These are phyloP conservation scores for Drosophila villosipedis DNA, from an alignment of 2,888 invertebrate genomes.

Conservation along the genomic window DNA sequence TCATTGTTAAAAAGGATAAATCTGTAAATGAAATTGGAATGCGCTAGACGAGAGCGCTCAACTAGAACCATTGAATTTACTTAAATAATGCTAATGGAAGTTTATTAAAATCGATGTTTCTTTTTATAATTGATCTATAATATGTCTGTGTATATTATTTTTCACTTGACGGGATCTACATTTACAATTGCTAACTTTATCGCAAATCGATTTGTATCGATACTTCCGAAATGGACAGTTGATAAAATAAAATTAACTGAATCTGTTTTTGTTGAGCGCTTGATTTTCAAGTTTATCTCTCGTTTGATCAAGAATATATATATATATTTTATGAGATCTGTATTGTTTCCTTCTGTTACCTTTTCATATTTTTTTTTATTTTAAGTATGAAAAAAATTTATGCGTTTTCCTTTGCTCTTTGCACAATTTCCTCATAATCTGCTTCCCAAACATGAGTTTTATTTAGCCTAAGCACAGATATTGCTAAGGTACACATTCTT, in stretches of 20 bases:
- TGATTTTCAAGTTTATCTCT: no score
- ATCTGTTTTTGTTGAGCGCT: background rate
- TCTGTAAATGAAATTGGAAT: no score
- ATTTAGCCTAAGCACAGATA: background rate
- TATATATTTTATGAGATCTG: fast-evolving
- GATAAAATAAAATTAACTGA: background rate
- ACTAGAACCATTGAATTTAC: background rate
- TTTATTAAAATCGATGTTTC: background rate
- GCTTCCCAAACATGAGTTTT: background rate
- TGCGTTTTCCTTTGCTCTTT: background rate
- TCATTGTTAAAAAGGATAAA: background rate
- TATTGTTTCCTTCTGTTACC: background rate
- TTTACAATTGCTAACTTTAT: no score
- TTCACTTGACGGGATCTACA: no score
- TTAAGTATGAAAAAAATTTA: background rate
- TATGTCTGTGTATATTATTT: no score
- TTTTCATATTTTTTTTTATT: background rate
- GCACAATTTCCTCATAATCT: background rate
- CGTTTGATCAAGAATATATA: background rate
- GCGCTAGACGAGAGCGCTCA: no score
- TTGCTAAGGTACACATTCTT: background rate
- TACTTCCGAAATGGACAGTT: background rate
- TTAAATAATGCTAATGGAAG: background rate
- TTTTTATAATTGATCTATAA: no score
- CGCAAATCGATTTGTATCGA: background rate